Percentiles rank a stretch among this genome's conserved stretches.
Conservation (phyloP, 2,113 vertebrate genomes). For the Alexandromys fortis region DNA sequence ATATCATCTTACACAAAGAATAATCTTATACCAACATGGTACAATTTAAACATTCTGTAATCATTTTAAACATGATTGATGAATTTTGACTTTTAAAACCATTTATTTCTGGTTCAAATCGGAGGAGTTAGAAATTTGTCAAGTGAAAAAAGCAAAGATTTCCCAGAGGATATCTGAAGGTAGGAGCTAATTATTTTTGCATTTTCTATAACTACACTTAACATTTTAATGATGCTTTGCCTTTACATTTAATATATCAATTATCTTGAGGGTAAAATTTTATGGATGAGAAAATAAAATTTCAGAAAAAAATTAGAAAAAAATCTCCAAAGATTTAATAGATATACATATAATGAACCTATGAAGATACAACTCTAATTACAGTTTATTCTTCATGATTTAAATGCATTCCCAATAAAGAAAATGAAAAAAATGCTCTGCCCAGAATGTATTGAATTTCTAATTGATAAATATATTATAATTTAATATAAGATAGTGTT, state of each 20-base stretch:
- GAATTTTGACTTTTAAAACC: neutral
- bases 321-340: neutral
- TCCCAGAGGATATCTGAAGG: rapidly evolving
- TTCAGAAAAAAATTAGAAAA: neutral
- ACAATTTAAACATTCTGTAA: neutral
- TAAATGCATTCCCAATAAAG: neutral
- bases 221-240: neutral
- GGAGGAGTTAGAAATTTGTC: neutral
- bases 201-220: neutral
- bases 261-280: neutral
- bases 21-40: rapidly evolving
- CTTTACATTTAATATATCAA: conserved; percentile 4
- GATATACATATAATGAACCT: neutral
- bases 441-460: neutral
- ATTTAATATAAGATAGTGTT: neutral
- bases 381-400: neutral
- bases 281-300: neutral
- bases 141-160: neutral
- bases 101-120: neutral
- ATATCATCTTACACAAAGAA: neutral
- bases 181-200: neutral
- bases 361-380: neutral
- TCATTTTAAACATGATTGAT: neutral
- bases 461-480: neutral
- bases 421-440: neutral